phyloP scores from a whole-genome alignment of 2,797 vertebrate genomes.

The Myiotriccus ornatus region DNA sequence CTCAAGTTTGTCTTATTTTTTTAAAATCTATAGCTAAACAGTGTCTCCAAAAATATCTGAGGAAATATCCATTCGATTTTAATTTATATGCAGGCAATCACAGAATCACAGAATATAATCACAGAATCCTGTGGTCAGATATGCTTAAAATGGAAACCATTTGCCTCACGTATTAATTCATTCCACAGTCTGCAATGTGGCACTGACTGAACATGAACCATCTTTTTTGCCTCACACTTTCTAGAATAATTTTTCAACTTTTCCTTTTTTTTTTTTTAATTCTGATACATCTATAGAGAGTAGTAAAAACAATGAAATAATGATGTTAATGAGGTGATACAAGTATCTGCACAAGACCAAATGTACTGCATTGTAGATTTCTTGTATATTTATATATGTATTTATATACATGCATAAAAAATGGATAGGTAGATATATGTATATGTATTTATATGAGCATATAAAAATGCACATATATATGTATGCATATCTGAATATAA shows the following conservation, averaged over 20 bases:
- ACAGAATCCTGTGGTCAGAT: slow-evolving; percentile 22
- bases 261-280: not conserved
- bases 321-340: not conserved
- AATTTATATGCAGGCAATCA: slow-evolving; percentile 19
- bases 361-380: not conserved
- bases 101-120: slow-evolving; percentile 20
- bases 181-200: not conserved
- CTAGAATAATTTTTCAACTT: not conserved
- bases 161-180: slow-evolving; percentile 11
- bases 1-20: not conserved
- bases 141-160: not conserved
- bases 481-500: not conserved
- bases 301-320: not conserved
- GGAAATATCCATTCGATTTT: slow-evolving; percentile 12
- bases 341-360: not conserved
- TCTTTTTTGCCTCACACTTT: not conserved
- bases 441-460: not conserved
- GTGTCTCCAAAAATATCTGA: not conserved
- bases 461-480: not conserved
- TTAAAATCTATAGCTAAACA: not conserved
- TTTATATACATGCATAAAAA: not conserved
- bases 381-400: not conserved
- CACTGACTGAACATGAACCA: not conserved
- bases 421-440: not conserved
- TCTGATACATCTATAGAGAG: not conserved